A percentile compares a stretch with the other conserved stretches of the same genome.
Conservation (phyloP, 92 coral and sea anemone genomes). For the Zoanthus sociatus region DNA sequence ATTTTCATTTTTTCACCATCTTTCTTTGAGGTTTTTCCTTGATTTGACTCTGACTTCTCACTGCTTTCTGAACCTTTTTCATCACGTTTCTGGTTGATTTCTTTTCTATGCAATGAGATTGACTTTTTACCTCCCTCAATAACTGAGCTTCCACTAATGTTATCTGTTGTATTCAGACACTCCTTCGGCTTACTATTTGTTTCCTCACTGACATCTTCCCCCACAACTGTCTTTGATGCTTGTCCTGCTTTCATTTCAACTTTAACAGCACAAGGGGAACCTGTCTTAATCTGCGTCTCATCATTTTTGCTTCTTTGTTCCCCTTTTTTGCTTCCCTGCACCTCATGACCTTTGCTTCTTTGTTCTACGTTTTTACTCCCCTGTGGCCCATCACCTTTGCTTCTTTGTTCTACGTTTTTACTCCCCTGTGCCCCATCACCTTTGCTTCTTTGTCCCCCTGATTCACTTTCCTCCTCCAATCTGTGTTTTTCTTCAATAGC, state of each 20-base stretch:
- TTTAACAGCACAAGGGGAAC: background rate
- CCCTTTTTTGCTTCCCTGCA: background rate
- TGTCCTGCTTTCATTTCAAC: background rate
- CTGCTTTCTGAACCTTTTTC: background rate
- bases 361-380: conserved; percentile 30
- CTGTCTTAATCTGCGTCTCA: too few relatives aligned
- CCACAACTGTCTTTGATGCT: background rate
- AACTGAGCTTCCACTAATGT: background rate
- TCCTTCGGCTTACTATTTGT: background rate
- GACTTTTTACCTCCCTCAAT: background rate
- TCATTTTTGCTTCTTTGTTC: too few relatives aligned
- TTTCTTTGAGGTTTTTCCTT: conserved; percentile 31
- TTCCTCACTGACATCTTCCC: background rate
- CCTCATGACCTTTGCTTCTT: background rate
- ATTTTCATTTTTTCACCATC: conserved; percentile 24
- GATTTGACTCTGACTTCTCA: background rate
- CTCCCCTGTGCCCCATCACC: background rate
- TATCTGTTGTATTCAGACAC: background rate
- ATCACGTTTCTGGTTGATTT: background rate
- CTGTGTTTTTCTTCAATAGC: conserved; percentile 28
- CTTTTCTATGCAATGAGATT: background rate
- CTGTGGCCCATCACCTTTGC: too few relatives aligned
- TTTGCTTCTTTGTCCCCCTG: background rate
- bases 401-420: background rate
- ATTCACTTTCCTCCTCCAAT: conserved; percentile 29